Evolutionary conservation across 2,888 invertebrate genomes (phyloP).

Genomic region (Autographa pulchrina): DNA sequence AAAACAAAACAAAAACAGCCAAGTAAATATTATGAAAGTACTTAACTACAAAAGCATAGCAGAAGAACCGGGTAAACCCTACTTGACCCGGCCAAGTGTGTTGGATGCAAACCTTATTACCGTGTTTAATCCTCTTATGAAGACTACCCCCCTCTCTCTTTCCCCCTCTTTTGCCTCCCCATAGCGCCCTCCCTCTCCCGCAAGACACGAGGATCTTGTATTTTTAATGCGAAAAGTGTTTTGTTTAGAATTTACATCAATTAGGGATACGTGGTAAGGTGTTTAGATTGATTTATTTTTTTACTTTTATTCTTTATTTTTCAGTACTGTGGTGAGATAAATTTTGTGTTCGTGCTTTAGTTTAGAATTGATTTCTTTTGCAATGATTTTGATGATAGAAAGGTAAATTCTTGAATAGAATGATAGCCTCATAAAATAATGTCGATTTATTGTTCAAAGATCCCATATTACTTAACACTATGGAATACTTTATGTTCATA

Average conservation of each 20-base stretch:
- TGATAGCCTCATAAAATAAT: too few relatives aligned
- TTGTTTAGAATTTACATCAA: conserved; percentile 62
- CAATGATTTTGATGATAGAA: too few relatives aligned
- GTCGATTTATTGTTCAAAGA: too few relatives aligned
- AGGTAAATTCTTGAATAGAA: too few relatives aligned
- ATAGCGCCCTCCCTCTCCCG: conserved; percentile 26
- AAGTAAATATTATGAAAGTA: conserved; percentile 28
- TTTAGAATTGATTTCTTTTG: neutral
- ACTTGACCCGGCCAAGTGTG: conserved; percentile 81
- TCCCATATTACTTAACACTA: too few relatives aligned
- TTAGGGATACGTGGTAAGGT: conserved; percentile 34
- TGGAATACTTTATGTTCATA: too few relatives aligned
- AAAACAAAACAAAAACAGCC: conserved; percentile 1
- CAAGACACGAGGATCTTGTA: conserved; percentile 52
- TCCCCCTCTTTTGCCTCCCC: conserved; percentile 11
- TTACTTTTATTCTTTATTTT: neutral
- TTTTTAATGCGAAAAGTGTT: conserved; percentile 61
- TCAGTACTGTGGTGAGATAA: neutral
- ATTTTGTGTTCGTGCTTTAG: neutral
- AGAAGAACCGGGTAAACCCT: conserved; percentile 69
- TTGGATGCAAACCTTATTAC: conserved; percentile 82
- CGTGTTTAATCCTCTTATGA: conserved; percentile 83
- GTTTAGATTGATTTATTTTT: neutral
- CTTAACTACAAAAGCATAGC: conserved; percentile 31
- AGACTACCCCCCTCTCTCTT: conserved; percentile 59